Percentiles rank a stretch among this genome's conserved stretches.
These are phyloP conservation scores for Schlechtendalia chinensis DNA, from an alignment of 1,140 invertebrate genomes.

Conservation along the genomic window DNA sequence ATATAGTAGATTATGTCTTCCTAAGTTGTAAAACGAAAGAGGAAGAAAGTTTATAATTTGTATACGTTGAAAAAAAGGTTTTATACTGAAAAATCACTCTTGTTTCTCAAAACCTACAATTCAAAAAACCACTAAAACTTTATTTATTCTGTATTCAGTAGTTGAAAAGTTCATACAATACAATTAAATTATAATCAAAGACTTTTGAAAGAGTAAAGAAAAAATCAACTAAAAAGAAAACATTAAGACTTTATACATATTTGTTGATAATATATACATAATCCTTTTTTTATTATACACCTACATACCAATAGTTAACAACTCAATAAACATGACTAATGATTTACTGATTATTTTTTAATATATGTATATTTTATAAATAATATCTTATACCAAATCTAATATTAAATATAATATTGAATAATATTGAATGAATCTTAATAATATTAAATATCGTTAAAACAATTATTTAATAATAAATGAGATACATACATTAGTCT, in stretches of 20 bases:
- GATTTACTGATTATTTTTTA: no score
- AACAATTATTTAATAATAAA: no score
- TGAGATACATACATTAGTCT: no score
- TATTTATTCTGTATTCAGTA: neutral
- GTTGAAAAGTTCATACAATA: neutral
- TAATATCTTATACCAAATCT: no score
- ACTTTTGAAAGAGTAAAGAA: neutral
- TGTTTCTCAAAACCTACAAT: neutral
- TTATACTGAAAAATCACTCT: conserved; percentile 22
- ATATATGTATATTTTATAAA: no score
- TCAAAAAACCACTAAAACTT: neutral
- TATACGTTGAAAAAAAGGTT: neutral
- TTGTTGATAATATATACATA: conserved; percentile 4
- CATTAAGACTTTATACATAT: neutral
- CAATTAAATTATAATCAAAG: conserved; percentile 31
- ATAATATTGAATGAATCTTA: no score
- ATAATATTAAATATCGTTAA: no score
- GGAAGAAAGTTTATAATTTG: neutral
- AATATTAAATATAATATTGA: no score
- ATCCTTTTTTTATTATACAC: neutral
- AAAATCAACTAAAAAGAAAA: conserved; percentile 15
- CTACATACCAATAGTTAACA: neutral
- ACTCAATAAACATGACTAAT: conserved; percentile 6
- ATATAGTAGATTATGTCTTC: neutral
- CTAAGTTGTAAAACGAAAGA: neutral